Evolutionary conservation across 2,888 invertebrate species (phyloP).

Genomic region (Deilephila elpenor): DNA sequence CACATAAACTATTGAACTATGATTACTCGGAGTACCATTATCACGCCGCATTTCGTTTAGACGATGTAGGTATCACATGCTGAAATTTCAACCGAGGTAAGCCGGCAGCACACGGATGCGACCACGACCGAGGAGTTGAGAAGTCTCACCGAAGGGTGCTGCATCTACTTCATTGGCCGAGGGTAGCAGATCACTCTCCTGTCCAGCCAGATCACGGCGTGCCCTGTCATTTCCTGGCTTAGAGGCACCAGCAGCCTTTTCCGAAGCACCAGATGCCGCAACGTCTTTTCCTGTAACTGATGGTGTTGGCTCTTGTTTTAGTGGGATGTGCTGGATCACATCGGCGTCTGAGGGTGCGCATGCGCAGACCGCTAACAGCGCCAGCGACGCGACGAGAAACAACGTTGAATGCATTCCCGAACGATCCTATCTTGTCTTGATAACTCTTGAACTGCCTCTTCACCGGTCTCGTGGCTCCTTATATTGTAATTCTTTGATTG

Average conservation of each 20-base stretch:
- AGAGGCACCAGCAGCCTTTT: slow-evolving; percentile 68
- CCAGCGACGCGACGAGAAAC: slow-evolving; percentile 75
- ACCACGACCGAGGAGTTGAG: slow-evolving; percentile 65
- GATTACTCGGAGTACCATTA: neutral
- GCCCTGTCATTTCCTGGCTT: slow-evolving; percentile 51
- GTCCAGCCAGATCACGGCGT: slow-evolving; percentile 67
- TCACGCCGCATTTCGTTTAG: slow-evolving; percentile 4
- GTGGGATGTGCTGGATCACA: slow-evolving; percentile 76
- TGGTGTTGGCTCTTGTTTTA: slow-evolving; percentile 74
- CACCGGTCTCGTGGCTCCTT: slow-evolving; percentile 47
- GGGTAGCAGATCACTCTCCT: slow-evolving; percentile 74
- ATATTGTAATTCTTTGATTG: slow-evolving; percentile 65
- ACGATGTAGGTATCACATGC: neutral
- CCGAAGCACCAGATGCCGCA: slow-evolving; percentile 78
- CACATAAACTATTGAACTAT: neutral
- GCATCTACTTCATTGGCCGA: slow-evolving; percentile 63
- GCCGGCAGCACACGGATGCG: slow-evolving; percentile 77
- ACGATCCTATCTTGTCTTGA: slow-evolving; percentile 73
- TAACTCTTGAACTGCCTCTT: slow-evolving; percentile 51
- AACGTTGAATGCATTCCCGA: slow-evolving; percentile 76
- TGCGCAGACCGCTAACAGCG: slow-evolving; percentile 72
- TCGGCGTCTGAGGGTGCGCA: slow-evolving; percentile 70
- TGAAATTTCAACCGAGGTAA: slow-evolving; percentile 65
- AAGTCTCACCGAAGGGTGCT: slow-evolving; percentile 68
- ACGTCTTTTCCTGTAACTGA: slow-evolving; percentile 75